These are phyloP conservation scores for Wasmannia auropunctata DNA, from an alignment of 1,140 invertebrate genomes.

Conservation along the genomic window DNA sequence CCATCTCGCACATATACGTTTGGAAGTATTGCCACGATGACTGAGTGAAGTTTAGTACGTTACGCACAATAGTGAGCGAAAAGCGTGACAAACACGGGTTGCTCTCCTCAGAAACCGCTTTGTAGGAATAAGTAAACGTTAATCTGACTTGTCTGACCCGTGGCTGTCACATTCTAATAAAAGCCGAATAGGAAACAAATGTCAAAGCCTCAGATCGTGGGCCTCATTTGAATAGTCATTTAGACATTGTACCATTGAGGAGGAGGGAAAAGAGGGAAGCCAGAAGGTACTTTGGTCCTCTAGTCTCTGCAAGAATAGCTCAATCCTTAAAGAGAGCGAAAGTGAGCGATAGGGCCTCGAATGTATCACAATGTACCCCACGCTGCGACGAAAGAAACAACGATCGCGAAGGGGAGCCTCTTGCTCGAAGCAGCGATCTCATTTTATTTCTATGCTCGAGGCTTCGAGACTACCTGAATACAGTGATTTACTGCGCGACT, in stretches of 20 bases:
- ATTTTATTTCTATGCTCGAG: background rate
- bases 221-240: conserved; percentile 73
- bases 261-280: background rate
- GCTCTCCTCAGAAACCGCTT: background rate
- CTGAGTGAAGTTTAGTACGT: conserved; percentile 30
- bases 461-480: conserved; percentile 31
- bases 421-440: conserved; percentile 8
- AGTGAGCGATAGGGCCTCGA: conserved; percentile 51
- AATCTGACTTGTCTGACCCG: conserved; percentile 58
- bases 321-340: conserved; percentile 64
- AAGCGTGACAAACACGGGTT: conserved; percentile 41
- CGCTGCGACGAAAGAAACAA: conserved; percentile 52
- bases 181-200: conserved; percentile 73
- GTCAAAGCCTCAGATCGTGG: conserved; percentile 54
- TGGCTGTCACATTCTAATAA: conserved; percentile 45
- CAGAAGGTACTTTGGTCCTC: conserved; percentile 23
- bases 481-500: conserved; percentile 23
- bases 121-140: conserved; percentile 49
- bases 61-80: conserved; percentile 49
- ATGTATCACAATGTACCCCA: conserved; percentile 54
- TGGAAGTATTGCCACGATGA: background rate
- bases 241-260: conserved; percentile 40
- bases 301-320: conserved; percentile 40
- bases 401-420: conserved; percentile 7
- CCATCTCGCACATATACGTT: background rate